Base-by-base conservation (phyloP, 2,888 invertebrate species). In the Drosophila paracracens region DNA sequence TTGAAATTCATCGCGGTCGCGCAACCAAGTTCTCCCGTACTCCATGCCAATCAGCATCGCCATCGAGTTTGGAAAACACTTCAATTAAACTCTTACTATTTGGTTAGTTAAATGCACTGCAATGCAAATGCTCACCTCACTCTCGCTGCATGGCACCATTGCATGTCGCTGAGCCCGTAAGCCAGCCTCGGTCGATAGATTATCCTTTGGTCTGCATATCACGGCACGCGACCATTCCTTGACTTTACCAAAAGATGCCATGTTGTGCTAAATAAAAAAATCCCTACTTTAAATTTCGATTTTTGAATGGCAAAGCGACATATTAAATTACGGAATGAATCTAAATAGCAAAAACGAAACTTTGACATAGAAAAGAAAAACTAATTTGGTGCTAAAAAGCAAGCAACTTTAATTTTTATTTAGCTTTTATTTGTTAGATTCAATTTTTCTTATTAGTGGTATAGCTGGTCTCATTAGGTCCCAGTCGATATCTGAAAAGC, bases 11-110 rank as follows among this genome's bases (percentile, higher is more conserved):
- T 82, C 76, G 11, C 88, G 84, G 53, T 91, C 91, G 0, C 62
- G 50, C 5, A 78, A 67, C 91, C 91, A 91, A 18, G 78, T 74
- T 2, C 90, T 73, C 0, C 74, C 79, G 33, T 91, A 91, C 48
- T 91, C 91, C 69, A 77, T 59, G 5, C 79, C 83, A 11, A 91
- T 33, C 0, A 91, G 29, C 46, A 48, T 54, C 0, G 65, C n/a
- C 79, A 91, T 91, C 0, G 75, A 67, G 13, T 63, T 13, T 0
- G 82, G 85, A 21, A 59, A 13, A 29, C 7, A 16, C 89, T 89
- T n/a, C 0, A 35, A 35, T 16, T 25, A 8, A 33, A 38, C 11
- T 29, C 7, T 46, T 46, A 46, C 8, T 4, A 25, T 8, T 25
- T 8, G 25, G 16, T 25, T 8, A 25, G 8, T 46, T 46, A 8